Base-by-base conservation (phyloP, 2,797 vertebrate species). In the Alectoris magna region DNA sequence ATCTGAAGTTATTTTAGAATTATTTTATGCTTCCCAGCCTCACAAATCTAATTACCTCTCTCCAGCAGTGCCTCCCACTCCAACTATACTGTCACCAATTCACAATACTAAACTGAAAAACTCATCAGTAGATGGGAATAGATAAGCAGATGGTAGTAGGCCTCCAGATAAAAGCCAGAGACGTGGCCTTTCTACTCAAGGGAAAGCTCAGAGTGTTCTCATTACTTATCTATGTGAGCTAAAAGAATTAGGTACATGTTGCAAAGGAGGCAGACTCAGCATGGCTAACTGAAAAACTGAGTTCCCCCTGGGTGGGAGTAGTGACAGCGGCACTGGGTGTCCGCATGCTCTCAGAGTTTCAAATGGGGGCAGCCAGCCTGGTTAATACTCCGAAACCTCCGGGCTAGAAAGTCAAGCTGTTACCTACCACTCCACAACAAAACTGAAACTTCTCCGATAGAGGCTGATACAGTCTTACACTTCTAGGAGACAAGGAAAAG, bases 71-170 rank as follows among this genome's bases (percentile, higher is more conserved):
- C 56, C 51, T 90, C 36, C 63, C 15, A 5, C 29, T 68, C 59
- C 36, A 79, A 53, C 70, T 49, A 3, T 1, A 1, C 24, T 67
- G 31, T 48, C 56, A 82, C 29, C 55, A 63, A 24, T 8, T 53
- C 22, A 41, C 22, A 51, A 58, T 7, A 36, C 11, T 83, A 66
- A 83, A 87, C 11, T 51, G 23, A 41, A 94, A 84, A 84, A 51
- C 49, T 64, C 49, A 87, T 58, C 69, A 81, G 38, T 5, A 77
- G 82, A 36, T 0, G 1, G 56, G 51, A 95, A 89, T 2, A 84
- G 80, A 93, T 67, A 91, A 71, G 73, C 70, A 89, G 89, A 92
- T 85, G 73, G 87, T 92, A 82, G 70, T 11, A 93, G 86, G 53
- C 46, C 77, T 86, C 46, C 66, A 91, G 66, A 88, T 69, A 81